phyloP scores from a whole-genome alignment of 1,140 invertebrate genomes.

The Metopolophium dirhodum region DNA sequence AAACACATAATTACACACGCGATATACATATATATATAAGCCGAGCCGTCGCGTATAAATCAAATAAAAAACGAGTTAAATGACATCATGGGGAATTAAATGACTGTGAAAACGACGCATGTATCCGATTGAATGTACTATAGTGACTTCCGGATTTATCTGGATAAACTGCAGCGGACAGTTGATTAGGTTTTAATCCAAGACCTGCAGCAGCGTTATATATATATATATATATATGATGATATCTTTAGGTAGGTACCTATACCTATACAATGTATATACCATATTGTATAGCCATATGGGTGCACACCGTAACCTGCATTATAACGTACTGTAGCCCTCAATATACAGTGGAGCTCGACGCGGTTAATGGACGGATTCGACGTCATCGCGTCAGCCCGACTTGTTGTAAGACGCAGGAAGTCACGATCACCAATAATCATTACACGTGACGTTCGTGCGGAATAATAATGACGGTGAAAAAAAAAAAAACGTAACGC shows the following conservation, averaged over 20 bases:
- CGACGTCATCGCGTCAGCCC: not conserved
- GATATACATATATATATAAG: no score
- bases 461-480: constrained; percentile 30
- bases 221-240: no score
- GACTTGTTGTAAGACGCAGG: constrained; percentile 27
- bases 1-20: not conserved
- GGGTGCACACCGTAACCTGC: not conserved
- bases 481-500: not conserved
- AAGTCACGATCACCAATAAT: constrained; percentile 47
- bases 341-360: not conserved
- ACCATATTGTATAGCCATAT: not conserved
- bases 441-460: constrained; percentile 46
- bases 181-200: no score
- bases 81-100: no score
- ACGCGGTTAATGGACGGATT: constrained; percentile 31
- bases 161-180: no score
- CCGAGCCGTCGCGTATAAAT: not conserved
- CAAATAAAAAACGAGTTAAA: no score
- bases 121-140: no score
- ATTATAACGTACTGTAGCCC: not conserved
- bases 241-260: no score
- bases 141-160: no score
- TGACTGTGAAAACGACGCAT: no score
- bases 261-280: no score
- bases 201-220: no score